Conservation (phyloP, 2,113 vertebrate genomes). For the Python bivittatus region DNA sequence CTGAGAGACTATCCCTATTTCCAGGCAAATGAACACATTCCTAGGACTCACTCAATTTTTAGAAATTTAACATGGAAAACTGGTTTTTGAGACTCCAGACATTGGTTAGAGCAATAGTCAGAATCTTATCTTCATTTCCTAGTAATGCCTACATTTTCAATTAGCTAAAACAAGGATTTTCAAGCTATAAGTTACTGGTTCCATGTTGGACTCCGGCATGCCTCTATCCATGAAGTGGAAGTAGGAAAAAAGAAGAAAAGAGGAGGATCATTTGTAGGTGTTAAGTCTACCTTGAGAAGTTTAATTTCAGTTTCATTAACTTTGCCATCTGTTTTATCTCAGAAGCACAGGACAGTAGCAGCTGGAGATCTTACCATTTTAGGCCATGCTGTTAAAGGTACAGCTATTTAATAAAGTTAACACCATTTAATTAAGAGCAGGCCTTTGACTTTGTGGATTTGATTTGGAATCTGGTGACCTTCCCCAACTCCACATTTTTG, state of each 20-base stretch:
- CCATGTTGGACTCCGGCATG: not conserved
- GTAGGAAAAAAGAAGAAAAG: not conserved
- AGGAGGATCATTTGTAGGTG: not conserved
- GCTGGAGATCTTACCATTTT: constrained; percentile 36
- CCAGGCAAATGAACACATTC: not conserved
- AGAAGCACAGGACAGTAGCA: constrained; percentile 38
- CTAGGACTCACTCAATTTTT: not conserved
- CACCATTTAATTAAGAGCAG: constrained; percentile 21
- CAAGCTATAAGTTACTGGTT: not conserved
- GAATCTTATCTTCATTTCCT: not conserved
- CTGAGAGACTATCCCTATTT: not conserved
- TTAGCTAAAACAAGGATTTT: not conserved
- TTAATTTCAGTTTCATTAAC: constrained; percentile 45
- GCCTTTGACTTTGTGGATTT: not conserved
- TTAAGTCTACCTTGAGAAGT: constrained; percentile 35
- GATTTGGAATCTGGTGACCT: constrained; percentile 7
- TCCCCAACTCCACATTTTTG: not conserved
- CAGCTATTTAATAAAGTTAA: constrained; percentile 28
- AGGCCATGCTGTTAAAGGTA: constrained; percentile 27
- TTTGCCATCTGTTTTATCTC: constrained; percentile 51
- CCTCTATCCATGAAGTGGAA: constrained; percentile 7
- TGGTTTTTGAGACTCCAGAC: not conserved
- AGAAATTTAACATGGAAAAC: not conserved
- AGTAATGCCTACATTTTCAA: not conserved
- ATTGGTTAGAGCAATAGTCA: not conserved